These are phyloP conservation scores for Anastatus disparis DNA, from an alignment of 1,140 invertebrate species.

Conservation along the genomic window DNA sequence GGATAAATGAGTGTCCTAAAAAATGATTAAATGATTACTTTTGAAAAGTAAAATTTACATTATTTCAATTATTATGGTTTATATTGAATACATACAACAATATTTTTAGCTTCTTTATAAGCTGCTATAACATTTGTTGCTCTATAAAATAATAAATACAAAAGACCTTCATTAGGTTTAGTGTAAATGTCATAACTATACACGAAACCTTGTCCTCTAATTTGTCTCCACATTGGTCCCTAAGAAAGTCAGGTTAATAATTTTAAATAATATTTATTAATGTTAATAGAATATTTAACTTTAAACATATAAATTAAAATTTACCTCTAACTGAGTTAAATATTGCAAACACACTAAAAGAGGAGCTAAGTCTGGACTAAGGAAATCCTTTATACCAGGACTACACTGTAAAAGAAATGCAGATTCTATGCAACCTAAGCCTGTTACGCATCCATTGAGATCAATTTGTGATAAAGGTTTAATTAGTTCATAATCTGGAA, in stretches of 20 bases:
- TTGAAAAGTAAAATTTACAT: neutral
- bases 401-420: conserved; percentile 77
- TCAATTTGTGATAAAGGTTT: conserved; percentile 52
- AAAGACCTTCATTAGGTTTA: conserved; percentile 74
- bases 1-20: conserved; percentile 75
- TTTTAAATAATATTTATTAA: neutral
- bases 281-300: neutral
- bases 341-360: conserved; percentile 86
- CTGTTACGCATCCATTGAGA: conserved; percentile 72
- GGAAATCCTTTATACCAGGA: conserved; percentile 73
- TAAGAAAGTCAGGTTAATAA: conserved; percentile 56
- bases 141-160: conserved; percentile 78
- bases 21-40: neutral
- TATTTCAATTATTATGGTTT: neutral
- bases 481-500: conserved; percentile 66
- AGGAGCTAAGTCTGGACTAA: conserved; percentile 76
- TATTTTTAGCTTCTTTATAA: conserved; percentile 79
- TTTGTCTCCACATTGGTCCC: conserved; percentile 89
- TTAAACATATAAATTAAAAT: conserved; percentile 23
- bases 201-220: conserved; percentile 85
- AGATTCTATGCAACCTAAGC: conserved; percentile 86
- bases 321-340: conserved; percentile 84
- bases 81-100: conserved; percentile 73
- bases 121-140: conserved; percentile 81
- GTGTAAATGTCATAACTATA: conserved; percentile 78